These are phyloP conservation scores for Lophotriccus pileatus DNA, from an alignment of 2,797 vertebrate species.

Conservation along the genomic window DNA sequence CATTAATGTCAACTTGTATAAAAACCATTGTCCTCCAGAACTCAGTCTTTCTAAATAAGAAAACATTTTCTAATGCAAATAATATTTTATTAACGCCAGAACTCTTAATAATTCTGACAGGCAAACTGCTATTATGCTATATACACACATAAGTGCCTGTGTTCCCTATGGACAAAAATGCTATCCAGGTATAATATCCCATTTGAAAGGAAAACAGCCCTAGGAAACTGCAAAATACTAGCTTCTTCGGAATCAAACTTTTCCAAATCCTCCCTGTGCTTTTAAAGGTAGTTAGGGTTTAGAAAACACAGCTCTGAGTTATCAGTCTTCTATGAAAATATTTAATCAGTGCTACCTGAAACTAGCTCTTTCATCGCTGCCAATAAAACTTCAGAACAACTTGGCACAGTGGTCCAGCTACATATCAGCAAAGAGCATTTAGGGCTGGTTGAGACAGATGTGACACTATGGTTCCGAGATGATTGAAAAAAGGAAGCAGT, in stretches of 20 bases:
- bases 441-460: neutral
- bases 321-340: neutral
- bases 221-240: neutral
- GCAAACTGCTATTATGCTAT: slow-evolving; percentile 10
- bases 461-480: neutral
- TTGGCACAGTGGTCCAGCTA: neutral
- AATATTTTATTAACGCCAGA: slow-evolving; percentile 65
- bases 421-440: neutral
- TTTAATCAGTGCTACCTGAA: neutral
- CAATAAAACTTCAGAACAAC: neutral
- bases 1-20: slow-evolving; percentile 59
- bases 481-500: neutral
- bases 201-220: slow-evolving; percentile 33
- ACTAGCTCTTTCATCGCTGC: neutral
- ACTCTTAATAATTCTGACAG: slow-evolving; percentile 54
- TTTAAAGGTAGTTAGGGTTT: slow-evolving; percentile 60
- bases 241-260: slow-evolving; percentile 25
- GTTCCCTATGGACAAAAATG: neutral
- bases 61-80: slow-evolving; percentile 53
- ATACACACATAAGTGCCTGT: neutral
- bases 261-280: slow-evolving; percentile 31
- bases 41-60: slow-evolving; percentile 19
- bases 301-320: neutral
- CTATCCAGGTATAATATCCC: neutral
- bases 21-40: slow-evolving; percentile 27